Evolutionary conservation across 1,140 invertebrate species (phyloP), one percentile per base, ranked within the genome.

Genomic region (Orchesella cincta): DNA sequence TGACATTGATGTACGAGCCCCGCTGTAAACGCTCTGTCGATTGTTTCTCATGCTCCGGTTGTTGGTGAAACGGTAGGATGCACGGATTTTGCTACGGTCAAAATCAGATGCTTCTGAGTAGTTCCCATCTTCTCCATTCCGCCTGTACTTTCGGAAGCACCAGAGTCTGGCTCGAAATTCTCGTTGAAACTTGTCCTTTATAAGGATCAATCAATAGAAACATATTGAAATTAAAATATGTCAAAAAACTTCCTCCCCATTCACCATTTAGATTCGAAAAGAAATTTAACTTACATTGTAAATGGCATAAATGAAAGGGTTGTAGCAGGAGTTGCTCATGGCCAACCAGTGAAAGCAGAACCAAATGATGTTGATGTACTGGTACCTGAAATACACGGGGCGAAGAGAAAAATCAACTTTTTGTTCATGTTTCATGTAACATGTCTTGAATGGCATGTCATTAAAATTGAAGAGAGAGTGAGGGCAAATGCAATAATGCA

Each of bases 261-360:
- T 46, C 8, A 20, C 8, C 8, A 46, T 46, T 46, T 12, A 46
- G 20, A 46, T 46, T 46, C 8, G 39, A 46, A 46, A 46, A 46
- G 8, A 20, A 46, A 46, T 12, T 8, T 46, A 8, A 46, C 39
- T 46, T 46, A 46, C 39, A 84, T 93, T 94, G 81, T 93, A 93
- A 79, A 94, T 92, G 14, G 92, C 92, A 83, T 94, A 94, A 78
- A 94, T 93, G 82, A 94, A 93, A 0, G 93, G 93, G 85, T 94
- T 94, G 84, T 92, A 93, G 82, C 92, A 94, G 64, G 92, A 93
- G 84, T 94, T 94, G 80, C 91, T 92, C 92, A 94, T 94, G 0
- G 93, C 93, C 77, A 94, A 84, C 92, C 92, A 94, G 84, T 95
- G 92, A 83, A 89, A 92, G 83, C 90, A 92, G 83, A 95, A 93